phyloP scores from a whole-genome alignment of 1,140 invertebrate genomes.

The Caenorhabditis elegans region WBcel235 BX284605.5:8500001-8500500 shows the following conservation, averaged over 20 bases:
- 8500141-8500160: constrained; percentile 93
- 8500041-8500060: background rate
- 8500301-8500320: constrained; percentile 75
- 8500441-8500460: background rate
- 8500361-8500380: background rate
- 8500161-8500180: constrained; percentile 79
- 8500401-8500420: background rate
- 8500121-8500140: constrained; percentile 90
- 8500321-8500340: constrained; percentile 83
- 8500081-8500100: background rate
- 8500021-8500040: constrained; percentile 73
- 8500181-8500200: background rate
- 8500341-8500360: constrained; percentile 74
- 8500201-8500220: background rate
- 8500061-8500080: background rate
- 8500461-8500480: background rate
- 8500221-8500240: constrained; percentile 57
- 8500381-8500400: background rate
- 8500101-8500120: constrained; percentile 67
- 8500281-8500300: constrained; percentile 80
- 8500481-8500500: background rate
- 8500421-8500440: background rate
- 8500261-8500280: constrained; percentile 79
- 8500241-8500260: constrained; percentile 83
- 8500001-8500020: constrained; percentile 88